Percentiles rank a stretch among this genome's conserved stretches.
These are phyloP conservation scores for Ctenosaura bakeri DNA, from an alignment of 2,797 vertebrate species.

Conservation along the genomic window DNA sequence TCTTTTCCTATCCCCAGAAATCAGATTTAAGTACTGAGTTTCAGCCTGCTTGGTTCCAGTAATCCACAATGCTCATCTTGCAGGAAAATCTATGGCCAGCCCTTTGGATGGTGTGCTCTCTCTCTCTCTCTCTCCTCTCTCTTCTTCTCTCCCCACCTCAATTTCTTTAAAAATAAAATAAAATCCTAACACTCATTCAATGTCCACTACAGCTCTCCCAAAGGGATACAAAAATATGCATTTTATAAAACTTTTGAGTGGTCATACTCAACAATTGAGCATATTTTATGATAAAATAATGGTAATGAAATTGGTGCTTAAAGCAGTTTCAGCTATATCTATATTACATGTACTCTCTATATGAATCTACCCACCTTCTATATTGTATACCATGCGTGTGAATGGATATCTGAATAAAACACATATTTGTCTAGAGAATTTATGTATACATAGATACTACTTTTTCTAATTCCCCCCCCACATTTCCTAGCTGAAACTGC, in stretches of 20 bases:
- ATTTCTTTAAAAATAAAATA: background rate
- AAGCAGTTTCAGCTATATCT: slow-evolving; percentile 83
- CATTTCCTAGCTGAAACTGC: slow-evolving; percentile 81
- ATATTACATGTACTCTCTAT: slow-evolving; percentile 49
- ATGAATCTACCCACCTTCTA: slow-evolving; percentile 58
- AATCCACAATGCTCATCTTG: slow-evolving; percentile 33
- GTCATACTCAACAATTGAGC: slow-evolving; percentile 72
- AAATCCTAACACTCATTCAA: slow-evolving; percentile 14
- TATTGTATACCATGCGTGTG: slow-evolving; percentile 56
- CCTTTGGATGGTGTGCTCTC: slow-evolving; percentile 6
- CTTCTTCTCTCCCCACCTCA: too few species aligned
- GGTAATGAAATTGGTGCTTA: slow-evolving; percentile 82
- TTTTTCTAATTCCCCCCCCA: slow-evolving; percentile 71
- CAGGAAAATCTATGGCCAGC: slow-evolving; percentile 4
- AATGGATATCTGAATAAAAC: slow-evolving; percentile 78
- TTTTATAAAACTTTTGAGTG: slow-evolving; percentile 73
- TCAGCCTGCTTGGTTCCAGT: background rate
- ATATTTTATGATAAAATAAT: slow-evolving; percentile 74
- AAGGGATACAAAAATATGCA: slow-evolving; percentile 10
- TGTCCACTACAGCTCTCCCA: slow-evolving; percentile 28
- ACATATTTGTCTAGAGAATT: slow-evolving; percentile 58
- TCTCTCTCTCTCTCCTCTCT: too few species aligned
- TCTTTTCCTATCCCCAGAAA: background rate
- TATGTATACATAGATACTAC: slow-evolving; percentile 69
- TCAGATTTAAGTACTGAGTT: slow-evolving; percentile 2